A percentile compares a stretch with the other conserved stretches of the same genome.
phyloP scores from a whole-genome alignment of 2,797 vertebrate species.

The Phalanger gymnotis region DNA sequence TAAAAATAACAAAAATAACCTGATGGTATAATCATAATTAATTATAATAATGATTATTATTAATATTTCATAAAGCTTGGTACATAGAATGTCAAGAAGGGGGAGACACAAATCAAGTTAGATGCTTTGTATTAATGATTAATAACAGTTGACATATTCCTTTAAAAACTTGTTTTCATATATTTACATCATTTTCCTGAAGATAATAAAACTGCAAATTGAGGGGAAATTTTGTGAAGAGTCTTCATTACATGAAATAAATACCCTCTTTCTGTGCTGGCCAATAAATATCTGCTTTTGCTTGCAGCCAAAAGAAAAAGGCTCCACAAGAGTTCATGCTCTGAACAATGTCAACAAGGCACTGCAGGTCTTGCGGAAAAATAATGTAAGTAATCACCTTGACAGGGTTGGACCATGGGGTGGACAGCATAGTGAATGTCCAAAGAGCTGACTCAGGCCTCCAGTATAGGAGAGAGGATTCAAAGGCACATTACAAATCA shows the following conservation, averaged over 20 bases:
- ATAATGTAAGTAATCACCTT: constrained; percentile 91
- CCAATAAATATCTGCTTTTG: constrained; percentile 75
- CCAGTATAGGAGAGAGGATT: neutral
- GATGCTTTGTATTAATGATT: constrained; percentile 13
- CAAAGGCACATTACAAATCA: constrained; percentile 33
- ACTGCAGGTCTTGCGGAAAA: constrained; percentile 95
- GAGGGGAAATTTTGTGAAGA: constrained; percentile 31
- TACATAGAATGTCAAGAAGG: constrained; percentile 31
- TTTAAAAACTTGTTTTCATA: constrained; percentile 37
- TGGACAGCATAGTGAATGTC: constrained; percentile 29
- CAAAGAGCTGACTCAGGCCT: constrained; percentile 6
- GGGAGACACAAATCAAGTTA: constrained; percentile 35
- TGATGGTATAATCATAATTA: neutral
- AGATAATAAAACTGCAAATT: neutral
- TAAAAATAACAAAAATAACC: constrained; percentile 34
- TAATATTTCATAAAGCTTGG: constrained; percentile 9
- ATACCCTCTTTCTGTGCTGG: constrained; percentile 36
- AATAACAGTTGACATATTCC: neutral
- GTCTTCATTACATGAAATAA: constrained; percentile 1
- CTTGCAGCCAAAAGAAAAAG: constrained; percentile 95
- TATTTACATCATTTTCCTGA: neutral
- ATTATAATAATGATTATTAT: constrained; percentile 15
- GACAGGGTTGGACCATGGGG: neutral
- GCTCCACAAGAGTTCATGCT: constrained; percentile 96
- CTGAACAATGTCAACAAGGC: constrained; percentile 99